Evolutionary conservation across 2,888 invertebrate species (phyloP), one percentile per base, ranked within the genome.

Genomic region (Taphrorychus bicolor): DNA sequence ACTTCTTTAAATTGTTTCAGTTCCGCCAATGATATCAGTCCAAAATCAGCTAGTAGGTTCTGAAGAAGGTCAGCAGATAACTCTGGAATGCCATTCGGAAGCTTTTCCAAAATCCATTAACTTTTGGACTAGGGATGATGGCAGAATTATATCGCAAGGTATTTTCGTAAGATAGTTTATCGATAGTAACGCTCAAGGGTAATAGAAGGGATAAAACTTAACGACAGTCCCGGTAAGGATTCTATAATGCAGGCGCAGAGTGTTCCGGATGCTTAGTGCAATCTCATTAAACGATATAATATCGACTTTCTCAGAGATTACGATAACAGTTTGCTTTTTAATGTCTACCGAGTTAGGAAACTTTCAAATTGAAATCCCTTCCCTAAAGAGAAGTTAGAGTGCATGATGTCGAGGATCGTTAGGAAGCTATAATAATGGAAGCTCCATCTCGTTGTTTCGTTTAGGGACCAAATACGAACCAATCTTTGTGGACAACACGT

Each of bases 21-120:
- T 92, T 82, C 84, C 89, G 0, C 92, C 92, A 2, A 88, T 89
- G 81, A 89, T 91, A 54, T 89, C 88, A 87, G 88, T 91, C 14
- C 89, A 88, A 53, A 87, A 91, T 74, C 90, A 90, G 73, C 85
- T 91, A 18, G 86, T 91, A 5, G 88, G 91, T 0, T 90, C 89
- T 0, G 85, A 87, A 54, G 83, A 87, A 32, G 90, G 89, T 1
- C 87, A 89, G 58, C 84, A 87, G 60, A 87, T 90, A 69, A 88
- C 88, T 0, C 82, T 92, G 51, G 90, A 90, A 73, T 92, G 92
- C 77, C 86, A 87, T 49, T 90, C 90, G 0, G 91, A 92, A 77
- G 91, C 91, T 0, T 90, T 86, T 79, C 92, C 92, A 0, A 85
- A 87, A 72, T 91, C 91, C 3, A 88, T 89, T 75, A 89, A 89